phyloP scores from a whole-genome alignment of 2,113 vertebrate genomes.

The Origma solitaria region DNA sequence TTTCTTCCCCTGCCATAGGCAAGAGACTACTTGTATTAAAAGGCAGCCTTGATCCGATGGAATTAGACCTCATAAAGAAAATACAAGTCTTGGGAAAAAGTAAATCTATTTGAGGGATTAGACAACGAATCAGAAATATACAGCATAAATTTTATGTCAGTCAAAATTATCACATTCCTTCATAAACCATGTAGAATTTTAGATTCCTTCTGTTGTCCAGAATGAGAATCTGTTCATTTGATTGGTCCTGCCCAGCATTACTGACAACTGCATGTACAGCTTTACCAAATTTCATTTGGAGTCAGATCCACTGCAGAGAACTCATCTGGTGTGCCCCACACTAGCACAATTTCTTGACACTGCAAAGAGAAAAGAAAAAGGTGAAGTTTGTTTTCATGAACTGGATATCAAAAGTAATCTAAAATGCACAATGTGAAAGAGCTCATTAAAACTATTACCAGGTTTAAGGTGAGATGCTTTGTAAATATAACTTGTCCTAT shows the following conservation, averaged over 20 bases:
- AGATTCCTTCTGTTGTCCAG: neutral
- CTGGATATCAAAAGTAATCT: neutral
- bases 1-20: neutral
- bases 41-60: neutral
- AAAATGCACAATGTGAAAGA: neutral
- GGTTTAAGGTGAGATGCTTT: neutral
- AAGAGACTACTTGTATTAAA: neutral
- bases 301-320: neutral
- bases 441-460: neutral
- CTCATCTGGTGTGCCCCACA: neutral
- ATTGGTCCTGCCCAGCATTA: neutral
- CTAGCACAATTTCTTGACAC: neutral
- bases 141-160: neutral
- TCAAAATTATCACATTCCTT: neutral
- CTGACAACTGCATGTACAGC: neutral
- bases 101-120: neutral
- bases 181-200: neutral
- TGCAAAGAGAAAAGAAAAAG: neutral
- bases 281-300: constrained; percentile 7
- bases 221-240: neutral
- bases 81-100: neutral
- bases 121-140: neutral
- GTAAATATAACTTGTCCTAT: neutral
- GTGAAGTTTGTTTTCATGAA: neutral
- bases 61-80: neutral